Conservation (phyloP, 1,140 invertebrate species). For the Atopsyche davidsoni region DNA sequence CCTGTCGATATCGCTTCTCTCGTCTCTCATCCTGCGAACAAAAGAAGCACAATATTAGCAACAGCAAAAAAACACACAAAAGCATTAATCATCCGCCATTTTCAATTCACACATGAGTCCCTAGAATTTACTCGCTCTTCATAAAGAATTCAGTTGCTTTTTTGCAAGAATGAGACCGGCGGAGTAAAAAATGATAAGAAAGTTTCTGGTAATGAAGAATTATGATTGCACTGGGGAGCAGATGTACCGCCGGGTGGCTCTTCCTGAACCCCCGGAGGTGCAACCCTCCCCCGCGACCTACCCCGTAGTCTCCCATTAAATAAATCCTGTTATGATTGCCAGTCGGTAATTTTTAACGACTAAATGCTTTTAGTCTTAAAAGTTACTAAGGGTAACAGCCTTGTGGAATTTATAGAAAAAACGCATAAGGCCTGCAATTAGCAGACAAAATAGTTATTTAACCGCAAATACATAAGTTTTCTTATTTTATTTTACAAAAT, state of each 20-base stretch:
- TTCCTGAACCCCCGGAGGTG: too few species aligned
- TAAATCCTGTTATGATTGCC: constrained; percentile 31
- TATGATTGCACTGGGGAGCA: constrained; percentile 25
- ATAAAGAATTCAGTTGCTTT: too few species aligned
- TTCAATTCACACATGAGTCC: too few species aligned
- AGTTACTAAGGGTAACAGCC: constrained; percentile 5
- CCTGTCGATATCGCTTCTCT: constrained; percentile 72
- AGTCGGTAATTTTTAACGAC: constrained; percentile 31
- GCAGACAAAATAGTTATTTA: too few species aligned
- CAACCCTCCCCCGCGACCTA: background rate
- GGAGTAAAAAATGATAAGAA: too few species aligned
- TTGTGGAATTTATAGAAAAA: too few species aligned
- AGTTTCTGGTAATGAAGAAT: constrained; percentile 26
- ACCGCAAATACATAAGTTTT: too few species aligned
- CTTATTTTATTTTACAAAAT: too few species aligned
- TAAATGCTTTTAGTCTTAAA: constrained; percentile 30
- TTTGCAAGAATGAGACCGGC: too few species aligned
- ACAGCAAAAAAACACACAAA: constrained; percentile 19
- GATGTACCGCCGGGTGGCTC: constrained; percentile 22
- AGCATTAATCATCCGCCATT: too few species aligned
- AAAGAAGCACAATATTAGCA: constrained; percentile 15
- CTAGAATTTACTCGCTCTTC: too few species aligned
- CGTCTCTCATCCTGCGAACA: constrained; percentile 74
- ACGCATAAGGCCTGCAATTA: too few species aligned
- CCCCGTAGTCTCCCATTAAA: constrained; percentile 21